These are phyloP conservation scores for Chrysolina americana DNA, from an alignment of 2,888 invertebrate species.

Conservation along the genomic window DNA sequence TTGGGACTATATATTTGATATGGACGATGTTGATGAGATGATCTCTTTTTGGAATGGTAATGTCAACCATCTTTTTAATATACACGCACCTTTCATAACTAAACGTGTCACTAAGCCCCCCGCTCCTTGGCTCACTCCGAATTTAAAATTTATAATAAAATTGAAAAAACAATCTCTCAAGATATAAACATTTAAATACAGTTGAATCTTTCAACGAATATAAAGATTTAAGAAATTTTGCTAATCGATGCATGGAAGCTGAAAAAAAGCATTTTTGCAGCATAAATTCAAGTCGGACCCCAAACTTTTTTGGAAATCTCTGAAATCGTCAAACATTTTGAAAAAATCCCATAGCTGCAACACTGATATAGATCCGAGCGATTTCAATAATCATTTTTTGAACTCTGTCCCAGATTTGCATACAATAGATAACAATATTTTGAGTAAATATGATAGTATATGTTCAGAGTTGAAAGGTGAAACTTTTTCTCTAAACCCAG, in stretches of 20 bases:
- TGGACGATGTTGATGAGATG: neutral
- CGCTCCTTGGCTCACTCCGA: neutral
- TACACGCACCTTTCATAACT: neutral
- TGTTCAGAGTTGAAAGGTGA: neutral
- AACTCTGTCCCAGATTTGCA: neutral
- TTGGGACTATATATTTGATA: neutral
- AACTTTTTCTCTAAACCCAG: too few species aligned
- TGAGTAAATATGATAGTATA: neutral
- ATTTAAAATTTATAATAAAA: neutral
- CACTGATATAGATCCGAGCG: neutral
- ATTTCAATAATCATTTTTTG: neutral
- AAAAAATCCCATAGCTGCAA: neutral
- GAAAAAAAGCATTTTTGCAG: neutral
- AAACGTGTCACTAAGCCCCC: neutral
- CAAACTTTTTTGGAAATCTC: neutral
- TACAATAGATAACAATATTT: neutral
- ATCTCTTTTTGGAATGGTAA: neutral
- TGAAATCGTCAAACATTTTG: neutral
- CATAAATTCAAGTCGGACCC: slow-evolving; percentile 1
- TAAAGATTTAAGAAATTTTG: neutral
- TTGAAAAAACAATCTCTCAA: neutral
- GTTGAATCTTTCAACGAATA: neutral
- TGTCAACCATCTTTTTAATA: neutral
- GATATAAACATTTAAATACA: neutral
- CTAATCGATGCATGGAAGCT: neutral